phyloP scores from a whole-genome alignment of 2,113 vertebrate species.

The Calidris pygmaea region DNA sequence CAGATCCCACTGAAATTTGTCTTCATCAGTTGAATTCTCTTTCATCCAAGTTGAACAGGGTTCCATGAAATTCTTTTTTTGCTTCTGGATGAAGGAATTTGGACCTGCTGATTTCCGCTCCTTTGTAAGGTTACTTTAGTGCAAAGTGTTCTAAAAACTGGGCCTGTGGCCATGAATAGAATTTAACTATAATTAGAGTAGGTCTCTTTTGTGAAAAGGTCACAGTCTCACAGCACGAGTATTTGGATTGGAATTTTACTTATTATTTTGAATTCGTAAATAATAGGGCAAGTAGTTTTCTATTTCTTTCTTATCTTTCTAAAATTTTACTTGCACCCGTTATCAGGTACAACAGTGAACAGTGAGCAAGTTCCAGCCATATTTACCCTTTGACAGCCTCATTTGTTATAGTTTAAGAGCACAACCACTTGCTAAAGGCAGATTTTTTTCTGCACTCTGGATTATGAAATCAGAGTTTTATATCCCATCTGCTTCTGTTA shows the following conservation, averaged over 20 bases:
- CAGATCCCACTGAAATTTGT: accelerated
- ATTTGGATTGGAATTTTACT: not conserved
- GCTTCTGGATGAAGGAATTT: not conserved
- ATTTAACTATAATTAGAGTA: not conserved
- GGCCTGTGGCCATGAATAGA: not conserved
- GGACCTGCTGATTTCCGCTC: not conserved
- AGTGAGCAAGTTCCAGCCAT: not conserved
- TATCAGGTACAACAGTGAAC: not conserved
- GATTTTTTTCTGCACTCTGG: accelerated
- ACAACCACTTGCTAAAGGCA: not conserved
- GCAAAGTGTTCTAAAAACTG: not conserved
- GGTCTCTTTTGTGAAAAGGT: not conserved
- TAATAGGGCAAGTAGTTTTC: not conserved
- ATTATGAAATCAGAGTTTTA: not conserved
- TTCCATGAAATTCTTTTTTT: not conserved
- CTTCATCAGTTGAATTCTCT: not conserved
- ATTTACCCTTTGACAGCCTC: not conserved
- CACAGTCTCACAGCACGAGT: not conserved
- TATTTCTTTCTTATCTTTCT: not conserved
- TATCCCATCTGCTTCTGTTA: not conserved
- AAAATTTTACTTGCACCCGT: not conserved
- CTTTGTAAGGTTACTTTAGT: not conserved
- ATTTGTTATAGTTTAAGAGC: not conserved
- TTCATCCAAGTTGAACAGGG: not conserved
- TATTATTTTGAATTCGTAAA: not conserved